These are phyloP conservation scores for Ciconia maguari DNA, from an alignment of 2,113 vertebrate genomes.

Conservation along the genomic window DNA sequence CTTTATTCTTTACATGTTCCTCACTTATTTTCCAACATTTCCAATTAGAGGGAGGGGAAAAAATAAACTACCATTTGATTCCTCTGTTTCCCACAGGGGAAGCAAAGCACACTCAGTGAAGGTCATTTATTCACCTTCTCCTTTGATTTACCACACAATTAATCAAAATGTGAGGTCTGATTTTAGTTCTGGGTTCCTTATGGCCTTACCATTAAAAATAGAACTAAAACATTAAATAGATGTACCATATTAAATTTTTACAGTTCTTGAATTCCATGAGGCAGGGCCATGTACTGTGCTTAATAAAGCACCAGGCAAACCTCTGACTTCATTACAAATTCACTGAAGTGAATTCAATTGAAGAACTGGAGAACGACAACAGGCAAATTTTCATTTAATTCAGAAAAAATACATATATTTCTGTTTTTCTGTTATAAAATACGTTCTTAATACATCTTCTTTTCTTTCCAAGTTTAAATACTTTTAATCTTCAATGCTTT, in stretches of 20 bases:
- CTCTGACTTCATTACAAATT: neutral
- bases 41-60: neutral
- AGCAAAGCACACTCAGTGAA: neutral
- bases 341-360: neutral
- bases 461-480: neutral
- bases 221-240: neutral
- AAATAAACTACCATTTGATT: neutral
- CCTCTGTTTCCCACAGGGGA: neutral
- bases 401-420: no score
- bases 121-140: constrained; percentile 9
- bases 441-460: neutral
- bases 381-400: neutral
- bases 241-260: neutral
- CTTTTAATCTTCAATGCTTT: neutral
- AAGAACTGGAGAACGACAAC: neutral
- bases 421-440: neutral
- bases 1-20: no score
- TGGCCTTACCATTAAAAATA: neutral
- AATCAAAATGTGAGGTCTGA: neutral
- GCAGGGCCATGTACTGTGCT: neutral
- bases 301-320: neutral
- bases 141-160: neutral
- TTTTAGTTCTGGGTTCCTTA: neutral
- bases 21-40: neutral
- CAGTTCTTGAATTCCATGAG: neutral